Evolutionary conservation across 2,113 vertebrate genomes (phyloP).

Genomic region (Pica pica): DNA sequence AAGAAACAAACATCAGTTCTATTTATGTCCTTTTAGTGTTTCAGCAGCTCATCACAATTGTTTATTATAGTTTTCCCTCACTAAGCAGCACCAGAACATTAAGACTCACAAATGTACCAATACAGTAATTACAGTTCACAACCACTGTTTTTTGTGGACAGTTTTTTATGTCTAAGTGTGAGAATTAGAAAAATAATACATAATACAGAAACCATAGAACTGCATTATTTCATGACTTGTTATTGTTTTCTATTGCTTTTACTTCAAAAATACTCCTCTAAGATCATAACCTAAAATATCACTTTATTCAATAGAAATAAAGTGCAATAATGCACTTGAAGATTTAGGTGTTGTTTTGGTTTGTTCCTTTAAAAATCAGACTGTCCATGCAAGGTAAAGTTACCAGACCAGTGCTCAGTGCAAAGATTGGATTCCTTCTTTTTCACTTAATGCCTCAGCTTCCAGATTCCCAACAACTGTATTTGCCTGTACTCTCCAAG

Average conservation of each 20-base stretch:
- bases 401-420: neutral
- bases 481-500: neutral
- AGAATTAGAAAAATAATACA: neutral
- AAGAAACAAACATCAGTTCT: neutral
- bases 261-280: neutral
- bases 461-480: neutral
- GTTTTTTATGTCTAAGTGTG: neutral
- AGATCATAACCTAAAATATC: neutral
- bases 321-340: neutral
- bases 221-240: neutral
- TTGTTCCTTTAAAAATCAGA: neutral
- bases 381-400: neutral
- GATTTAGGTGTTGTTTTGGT: neutral
- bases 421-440: neutral
- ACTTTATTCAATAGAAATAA: neutral
- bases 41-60: neutral
- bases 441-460: neutral
- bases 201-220: neutral
- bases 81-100: neutral
- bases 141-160: neutral
- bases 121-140: neutral
- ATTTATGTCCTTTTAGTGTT: neutral
- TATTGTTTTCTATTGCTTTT: neutral
- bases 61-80: neutral
- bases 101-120: neutral